Percentiles rank a stretch among this genome's conserved stretches.
phyloP scores from a whole-genome alignment of 2,797 vertebrate species.

The Steatocranus sp. region DNA sequence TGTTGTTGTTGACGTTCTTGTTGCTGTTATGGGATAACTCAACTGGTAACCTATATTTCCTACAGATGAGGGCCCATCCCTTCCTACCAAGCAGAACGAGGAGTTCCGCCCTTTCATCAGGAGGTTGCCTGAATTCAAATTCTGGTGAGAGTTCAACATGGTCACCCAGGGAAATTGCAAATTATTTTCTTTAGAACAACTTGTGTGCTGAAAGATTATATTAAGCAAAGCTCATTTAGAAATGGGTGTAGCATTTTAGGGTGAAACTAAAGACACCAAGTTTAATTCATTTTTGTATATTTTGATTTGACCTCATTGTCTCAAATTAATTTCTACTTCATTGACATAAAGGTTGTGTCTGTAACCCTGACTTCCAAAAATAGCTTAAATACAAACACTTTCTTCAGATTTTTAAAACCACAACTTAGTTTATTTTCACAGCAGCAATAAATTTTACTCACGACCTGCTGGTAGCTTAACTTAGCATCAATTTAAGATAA shows the following conservation, averaged over 20 bases:
- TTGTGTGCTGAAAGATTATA: background rate
- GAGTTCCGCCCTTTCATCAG: constrained; percentile 98
- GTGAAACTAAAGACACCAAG: background rate
- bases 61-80: constrained; percentile 91
- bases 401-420: background rate
- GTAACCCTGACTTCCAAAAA: background rate
- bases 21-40: background rate
- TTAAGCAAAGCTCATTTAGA: constrained; percentile 6
- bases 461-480: background rate
- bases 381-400: background rate
- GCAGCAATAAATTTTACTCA: background rate
- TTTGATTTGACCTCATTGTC: background rate
- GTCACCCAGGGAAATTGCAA: background rate
- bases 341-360: background rate
- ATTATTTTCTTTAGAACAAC: background rate
- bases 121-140: constrained; percentile 98
- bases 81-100: constrained; percentile 98
- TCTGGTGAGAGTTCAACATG: constrained; percentile 83
- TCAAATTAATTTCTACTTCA: background rate
- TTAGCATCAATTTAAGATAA: background rate
- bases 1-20: background rate
- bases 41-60: background rate
- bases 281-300: background rate
- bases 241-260: background rate
- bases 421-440: background rate